phyloP scores from a whole-genome alignment of 2,797 vertebrate genomes.

The Mycteria americana region DNA sequence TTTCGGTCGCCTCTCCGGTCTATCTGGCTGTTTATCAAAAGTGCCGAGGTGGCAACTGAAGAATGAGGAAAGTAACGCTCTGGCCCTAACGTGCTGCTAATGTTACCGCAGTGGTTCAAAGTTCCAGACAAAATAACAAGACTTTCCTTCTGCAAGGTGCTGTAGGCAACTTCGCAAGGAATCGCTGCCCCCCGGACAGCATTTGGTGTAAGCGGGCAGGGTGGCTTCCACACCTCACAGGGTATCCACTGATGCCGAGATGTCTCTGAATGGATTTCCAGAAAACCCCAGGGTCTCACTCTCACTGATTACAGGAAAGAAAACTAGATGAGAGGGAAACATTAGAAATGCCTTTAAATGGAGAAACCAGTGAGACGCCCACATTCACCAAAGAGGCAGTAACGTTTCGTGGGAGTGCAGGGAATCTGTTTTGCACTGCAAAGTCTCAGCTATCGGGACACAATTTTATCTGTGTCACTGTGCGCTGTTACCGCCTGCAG shows the following conservation, averaged over 20 bases:
- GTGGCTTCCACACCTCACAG: neutral
- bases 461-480: neutral
- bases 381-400: neutral
- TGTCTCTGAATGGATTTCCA: neutral
- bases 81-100: neutral
- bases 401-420: rapidly evolving
- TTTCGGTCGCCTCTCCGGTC: neutral
- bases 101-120: neutral
- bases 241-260: neutral
- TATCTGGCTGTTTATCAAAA: neutral
- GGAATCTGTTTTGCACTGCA: neutral
- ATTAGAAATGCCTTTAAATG: neutral
- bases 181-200: rapidly evolving
- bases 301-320: neutral
- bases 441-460: neutral
- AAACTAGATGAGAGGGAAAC: neutral
- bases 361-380: neutral
- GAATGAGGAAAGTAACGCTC: neutral
- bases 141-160: neutral
- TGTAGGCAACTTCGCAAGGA: neutral
- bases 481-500: neutral
- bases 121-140: neutral
- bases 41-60: neutral
- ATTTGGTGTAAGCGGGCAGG: neutral
- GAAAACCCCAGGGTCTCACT: neutral